These are phyloP conservation scores for Scaptomyza pallida DNA, from an alignment of 1,140 invertebrate species.

Conservation along the genomic window DNA sequence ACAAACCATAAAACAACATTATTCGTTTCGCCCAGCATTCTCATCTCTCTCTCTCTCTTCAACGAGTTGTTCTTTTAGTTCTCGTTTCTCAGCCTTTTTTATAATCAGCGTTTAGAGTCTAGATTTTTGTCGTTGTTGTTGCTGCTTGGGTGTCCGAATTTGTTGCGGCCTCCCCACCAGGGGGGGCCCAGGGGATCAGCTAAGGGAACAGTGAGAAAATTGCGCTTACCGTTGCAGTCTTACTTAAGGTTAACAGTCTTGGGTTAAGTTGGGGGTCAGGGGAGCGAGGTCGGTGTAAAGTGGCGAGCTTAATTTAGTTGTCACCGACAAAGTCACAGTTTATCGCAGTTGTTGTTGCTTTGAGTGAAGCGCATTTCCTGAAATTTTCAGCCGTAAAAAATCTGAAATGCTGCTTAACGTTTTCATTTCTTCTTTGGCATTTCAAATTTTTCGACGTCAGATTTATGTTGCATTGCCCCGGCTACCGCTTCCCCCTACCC, in stretches of 20 bases:
- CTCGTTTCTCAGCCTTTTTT: conserved; percentile 18
- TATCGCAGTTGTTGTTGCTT: conserved; percentile 5
- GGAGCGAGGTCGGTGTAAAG: conserved; percentile 28
- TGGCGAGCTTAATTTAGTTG: conserved; percentile 51
- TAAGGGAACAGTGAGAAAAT: conserved; percentile 59
- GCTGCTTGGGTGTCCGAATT: conserved; percentile 73
- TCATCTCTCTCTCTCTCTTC: conserved; percentile 41
- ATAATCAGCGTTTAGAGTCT: conserved; percentile 67
- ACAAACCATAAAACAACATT: conserved; percentile 66
- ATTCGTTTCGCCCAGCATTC: conserved; percentile 62
- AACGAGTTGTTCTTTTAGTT: too few relatives aligned
- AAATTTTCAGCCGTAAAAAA: conserved; percentile 58
- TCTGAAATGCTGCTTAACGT: conserved; percentile 64
- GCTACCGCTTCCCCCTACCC: not conserved
- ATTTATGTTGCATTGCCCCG: conserved; percentile 50
- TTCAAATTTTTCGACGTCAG: conserved; percentile 50
- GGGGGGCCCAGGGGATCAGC: conserved; percentile 25
- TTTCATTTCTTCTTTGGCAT: conserved; percentile 59
- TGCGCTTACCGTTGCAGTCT: conserved; percentile 57
- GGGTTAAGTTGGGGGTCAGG: too few relatives aligned
- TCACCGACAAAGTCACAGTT: conserved; percentile 30
- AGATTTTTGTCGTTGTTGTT: conserved; percentile 50
- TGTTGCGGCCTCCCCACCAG: conserved; percentile 40
- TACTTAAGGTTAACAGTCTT: not conserved
- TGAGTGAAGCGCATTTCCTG: conserved; percentile 46